phyloP scores from a whole-genome alignment of 1,140 invertebrate genomes.

The Sinonovacula constricta region DNA sequence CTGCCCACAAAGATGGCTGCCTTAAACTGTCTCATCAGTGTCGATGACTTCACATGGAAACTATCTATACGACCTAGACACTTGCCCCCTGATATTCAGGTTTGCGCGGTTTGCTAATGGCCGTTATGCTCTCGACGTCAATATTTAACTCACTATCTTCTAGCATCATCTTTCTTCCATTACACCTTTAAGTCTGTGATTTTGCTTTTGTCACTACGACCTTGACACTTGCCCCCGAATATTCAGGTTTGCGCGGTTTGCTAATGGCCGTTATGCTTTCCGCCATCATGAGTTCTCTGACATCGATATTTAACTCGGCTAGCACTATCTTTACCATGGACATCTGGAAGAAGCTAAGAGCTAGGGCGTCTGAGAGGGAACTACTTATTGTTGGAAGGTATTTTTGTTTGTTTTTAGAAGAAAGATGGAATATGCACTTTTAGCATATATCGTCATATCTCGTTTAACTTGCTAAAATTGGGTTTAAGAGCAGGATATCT shows the following conservation, averaged over 20 bases:
- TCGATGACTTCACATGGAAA: too few species aligned
- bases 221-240: too few species aligned
- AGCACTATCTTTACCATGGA: constrained; percentile 81
- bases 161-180: constrained; percentile 80
- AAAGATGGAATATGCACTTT: too few species aligned
- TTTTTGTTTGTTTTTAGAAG: too few species aligned
- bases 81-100: constrained; percentile 45
- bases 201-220: not conserved
- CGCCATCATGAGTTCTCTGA: constrained; percentile 79
- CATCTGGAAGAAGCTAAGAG: constrained; percentile 77
- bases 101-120: constrained; percentile 80
- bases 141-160: constrained; percentile 81
- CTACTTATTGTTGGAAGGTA: constrained; percentile 79
- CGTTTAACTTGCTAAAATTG: too few species aligned
- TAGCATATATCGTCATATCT: too few species aligned
- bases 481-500: too few species aligned
- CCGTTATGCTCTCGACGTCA: constrained; percentile 80
- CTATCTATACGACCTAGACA: too few species aligned
- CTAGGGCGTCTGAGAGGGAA: constrained; percentile 76
- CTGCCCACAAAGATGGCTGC: too few species aligned
- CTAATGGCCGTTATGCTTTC: constrained; percentile 81
- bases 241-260: constrained; percentile 74
- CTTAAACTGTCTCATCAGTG: too few species aligned
- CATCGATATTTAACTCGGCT: constrained; percentile 80
- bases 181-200: constrained; percentile 26